A percentile compares a stretch with the other conserved stretches of the same genome.
These are phyloP conservation scores for Drosophila ustulata DNA, from an alignment of 2,888 invertebrate species.

Conservation along the genomic window DNA sequence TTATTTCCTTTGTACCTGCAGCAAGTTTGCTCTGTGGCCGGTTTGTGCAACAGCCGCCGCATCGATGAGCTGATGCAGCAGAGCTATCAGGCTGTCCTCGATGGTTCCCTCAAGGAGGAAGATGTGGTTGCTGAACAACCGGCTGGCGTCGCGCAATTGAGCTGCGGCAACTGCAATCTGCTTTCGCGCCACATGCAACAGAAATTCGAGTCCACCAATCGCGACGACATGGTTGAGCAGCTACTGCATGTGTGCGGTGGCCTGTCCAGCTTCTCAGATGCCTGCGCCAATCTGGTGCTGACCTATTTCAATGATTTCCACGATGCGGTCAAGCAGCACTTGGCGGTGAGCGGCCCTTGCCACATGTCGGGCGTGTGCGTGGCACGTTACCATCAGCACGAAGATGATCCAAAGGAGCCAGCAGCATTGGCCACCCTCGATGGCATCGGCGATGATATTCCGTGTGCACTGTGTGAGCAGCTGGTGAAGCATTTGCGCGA, in stretches of 20 bases:
- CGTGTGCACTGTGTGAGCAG: slow-evolving; percentile 94
- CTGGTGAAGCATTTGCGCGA: slow-evolving; percentile 92
- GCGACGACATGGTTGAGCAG: slow-evolving; percentile 83
- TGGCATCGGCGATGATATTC: slow-evolving; percentile 87
- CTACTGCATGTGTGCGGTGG: slow-evolving; percentile 88
- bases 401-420: slow-evolving; percentile 83
- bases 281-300: slow-evolving; percentile 90
- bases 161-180: slow-evolving; percentile 82
- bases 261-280: slow-evolving; percentile 91
- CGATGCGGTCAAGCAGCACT: slow-evolving; percentile 87
- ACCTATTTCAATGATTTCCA: slow-evolving; percentile 91
- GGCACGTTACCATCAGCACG: slow-evolving; percentile 88
- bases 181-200: slow-evolving; percentile 76
- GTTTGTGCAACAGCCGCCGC: slow-evolving; percentile 92
- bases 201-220: slow-evolving; percentile 81
- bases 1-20: slow-evolving; percentile 43
- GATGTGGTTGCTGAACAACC: slow-evolving; percentile 31
- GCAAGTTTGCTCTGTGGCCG: slow-evolving; percentile 94
- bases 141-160: slow-evolving; percentile 45
- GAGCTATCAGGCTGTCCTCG: slow-evolving; percentile 56
- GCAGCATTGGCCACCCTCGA: slow-evolving; percentile 86
- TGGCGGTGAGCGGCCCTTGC: slow-evolving; percentile 89
- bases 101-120: slow-evolving; percentile 62
- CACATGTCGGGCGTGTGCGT: slow-evolving; percentile 92
- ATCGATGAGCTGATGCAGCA: slow-evolving; percentile 88